Evolutionary conservation across 2,797 vertebrate genomes (phyloP).

Genomic region (Tauraco hartlaubi): DNA sequence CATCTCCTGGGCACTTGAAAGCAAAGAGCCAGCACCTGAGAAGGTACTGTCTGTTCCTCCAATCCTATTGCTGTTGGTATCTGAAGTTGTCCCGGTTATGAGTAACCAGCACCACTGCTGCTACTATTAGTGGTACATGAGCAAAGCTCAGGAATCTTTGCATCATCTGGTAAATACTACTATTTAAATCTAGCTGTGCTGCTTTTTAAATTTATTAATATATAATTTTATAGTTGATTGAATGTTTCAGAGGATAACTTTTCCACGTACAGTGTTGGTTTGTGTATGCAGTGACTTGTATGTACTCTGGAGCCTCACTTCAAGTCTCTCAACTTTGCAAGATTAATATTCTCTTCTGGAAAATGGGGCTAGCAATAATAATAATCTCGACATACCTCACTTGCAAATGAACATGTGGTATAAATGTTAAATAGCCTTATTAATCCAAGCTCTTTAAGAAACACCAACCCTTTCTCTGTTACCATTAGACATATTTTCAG

Average conservation of each 20-base stretch:
- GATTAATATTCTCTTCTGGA: not conserved
- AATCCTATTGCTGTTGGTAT: not conserved
- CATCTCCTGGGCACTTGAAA: not conserved
- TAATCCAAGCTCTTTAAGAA: not conserved
- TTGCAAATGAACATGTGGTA: not conserved
- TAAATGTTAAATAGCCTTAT: slow-evolving; percentile 37
- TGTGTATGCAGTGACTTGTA: not conserved
- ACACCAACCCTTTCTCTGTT: not conserved
- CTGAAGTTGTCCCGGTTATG: not conserved
- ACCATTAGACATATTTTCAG: slow-evolving; percentile 31
- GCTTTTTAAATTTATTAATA: not conserved
- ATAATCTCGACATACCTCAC: not conserved
- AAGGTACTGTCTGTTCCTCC: not conserved
- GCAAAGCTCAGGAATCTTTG: not conserved
- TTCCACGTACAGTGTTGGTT: not conserved
- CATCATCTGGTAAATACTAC: not conserved
- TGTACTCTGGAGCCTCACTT: not conserved
- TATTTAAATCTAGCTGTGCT: not conserved
- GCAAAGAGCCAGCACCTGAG: not conserved
- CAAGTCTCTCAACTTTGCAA: not conserved
- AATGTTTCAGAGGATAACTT: not conserved
- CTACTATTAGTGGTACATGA: not conserved
- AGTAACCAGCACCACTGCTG: not conserved
- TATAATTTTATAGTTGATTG: not conserved
- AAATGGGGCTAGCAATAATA: not conserved